Percentiles rank a stretch among this genome's conserved stretches.
Conservation (phyloP, 2,113 vertebrate genomes). For the Oreochromis spilurus region DNA sequence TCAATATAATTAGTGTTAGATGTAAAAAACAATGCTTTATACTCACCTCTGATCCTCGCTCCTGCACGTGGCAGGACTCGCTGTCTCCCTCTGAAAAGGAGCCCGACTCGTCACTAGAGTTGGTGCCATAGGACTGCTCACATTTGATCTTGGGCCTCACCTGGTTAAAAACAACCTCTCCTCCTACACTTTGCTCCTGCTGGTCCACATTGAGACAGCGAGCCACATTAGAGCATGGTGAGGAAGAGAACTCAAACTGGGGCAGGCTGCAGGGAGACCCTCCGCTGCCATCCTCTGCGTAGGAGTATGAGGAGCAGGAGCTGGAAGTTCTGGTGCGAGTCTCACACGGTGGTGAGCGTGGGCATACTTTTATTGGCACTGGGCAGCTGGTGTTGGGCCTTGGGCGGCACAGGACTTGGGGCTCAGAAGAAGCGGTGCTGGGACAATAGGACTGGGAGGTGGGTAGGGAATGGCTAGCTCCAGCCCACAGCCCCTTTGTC, state of each 20-base stretch:
- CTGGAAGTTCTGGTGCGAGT: constrained; percentile 96
- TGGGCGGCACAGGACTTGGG: constrained; percentile 82
- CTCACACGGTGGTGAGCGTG: constrained; percentile 93
- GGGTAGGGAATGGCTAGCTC: constrained; percentile 88
- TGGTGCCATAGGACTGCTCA: constrained; percentile 98
- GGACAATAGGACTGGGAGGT: constrained; percentile 87
- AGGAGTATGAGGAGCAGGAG: constrained; percentile 97
- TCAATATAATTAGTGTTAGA: constrained; percentile 34
- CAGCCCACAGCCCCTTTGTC: constrained; percentile 90
- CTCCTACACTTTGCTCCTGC: constrained; percentile 84
- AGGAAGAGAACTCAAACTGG: constrained; percentile 96
- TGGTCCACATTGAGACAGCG: constrained; percentile 86
- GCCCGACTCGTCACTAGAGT: constrained; percentile 97
- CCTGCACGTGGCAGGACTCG: constrained; percentile 94
- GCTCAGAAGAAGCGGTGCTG: constrained; percentile 73
- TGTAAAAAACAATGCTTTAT: background rate
- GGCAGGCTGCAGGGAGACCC: constrained; percentile 96
- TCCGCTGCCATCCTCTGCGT: constrained; percentile 93
- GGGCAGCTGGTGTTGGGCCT: constrained; percentile 97
- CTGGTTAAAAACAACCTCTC: constrained; percentile 83
- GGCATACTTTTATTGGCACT: constrained; percentile 98
- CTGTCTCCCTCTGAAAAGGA: constrained; percentile 99
- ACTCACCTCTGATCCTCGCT: constrained; percentile 93
- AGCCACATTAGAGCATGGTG: constrained; percentile 90
- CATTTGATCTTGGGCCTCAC: constrained; percentile 96